Evolutionary conservation across 2,888 invertebrate genomes (phyloP), one percentile per base, ranked within the genome.

Genomic region (Eueremaeus valkanovi): DNA sequence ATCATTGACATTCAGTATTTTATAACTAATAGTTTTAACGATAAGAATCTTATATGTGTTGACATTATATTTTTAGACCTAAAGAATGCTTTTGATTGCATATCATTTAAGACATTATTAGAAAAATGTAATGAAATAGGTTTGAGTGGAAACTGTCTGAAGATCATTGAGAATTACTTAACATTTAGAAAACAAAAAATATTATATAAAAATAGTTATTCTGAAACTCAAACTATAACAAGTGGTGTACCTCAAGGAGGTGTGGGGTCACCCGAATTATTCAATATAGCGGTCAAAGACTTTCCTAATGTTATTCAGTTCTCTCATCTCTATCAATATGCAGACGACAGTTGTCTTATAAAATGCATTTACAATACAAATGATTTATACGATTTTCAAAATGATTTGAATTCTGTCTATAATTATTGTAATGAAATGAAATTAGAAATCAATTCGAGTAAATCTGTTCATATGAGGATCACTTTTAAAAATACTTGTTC

Each of bases 171-270:
- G n/a, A n/a, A 9, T 66, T 66, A 66, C 21, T 36, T 66, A 36
- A 16, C 1, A 11, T 6, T 21, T 31, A 33, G 66, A 33, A 33
- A 66, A 66, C 66, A 66, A 18, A 1, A 2, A 36, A 21, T 66
- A 27, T 6, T 21, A n/a, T 66, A 31, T 36, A 40, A 66, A 8
- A 66, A 36, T 66, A 5, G 1, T 21, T 36, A n/a, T 2, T 66
- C 66, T 6, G 11, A 66, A 2, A 2, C 6, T 21, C 3, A n/a
- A 5, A 9, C 3, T n/a, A 66, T 66, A 3, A 21, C 40, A 16
- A n/a, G n/a, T 13, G 66, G 66, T 36, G n/a, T n/a, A 21, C 66
- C 66, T 5, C 66, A 66, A 40, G 66, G 66, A 36, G 66, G 66
- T 21, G 21, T 33, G 1, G 66, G 66, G 6, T 36, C 36, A 11